Conservation (phyloP, 2,888 invertebrate genomes). For the Netelia fuscicornis region DNA sequence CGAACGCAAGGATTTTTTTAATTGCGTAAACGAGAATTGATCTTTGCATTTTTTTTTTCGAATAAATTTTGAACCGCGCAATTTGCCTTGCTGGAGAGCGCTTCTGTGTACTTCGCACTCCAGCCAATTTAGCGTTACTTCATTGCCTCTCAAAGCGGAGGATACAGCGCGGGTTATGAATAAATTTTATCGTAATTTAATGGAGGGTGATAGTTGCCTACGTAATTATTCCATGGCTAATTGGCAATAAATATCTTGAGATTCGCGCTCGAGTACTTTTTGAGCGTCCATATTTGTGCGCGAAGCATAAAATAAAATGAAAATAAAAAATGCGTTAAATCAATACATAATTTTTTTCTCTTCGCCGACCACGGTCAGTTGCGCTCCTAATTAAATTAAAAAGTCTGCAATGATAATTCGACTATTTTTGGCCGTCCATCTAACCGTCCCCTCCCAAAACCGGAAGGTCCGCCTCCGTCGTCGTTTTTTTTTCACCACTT, state of each 20-base stretch:
- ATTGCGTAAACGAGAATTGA: no score
- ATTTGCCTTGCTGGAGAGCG: background rate
- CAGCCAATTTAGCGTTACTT: background rate
- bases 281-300: background rate
- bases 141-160: background rate
- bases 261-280: conserved; percentile 40
- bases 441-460: background rate
- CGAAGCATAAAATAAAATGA: background rate
- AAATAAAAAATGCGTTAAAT: conserved; percentile 18
- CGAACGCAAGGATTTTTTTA: no score
- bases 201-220: conserved; percentile 31
- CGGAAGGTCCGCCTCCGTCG: background rate
- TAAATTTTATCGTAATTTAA: conserved; percentile 40
- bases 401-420: conserved; percentile 13
- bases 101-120: background rate
- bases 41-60: background rate
- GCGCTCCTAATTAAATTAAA: conserved; percentile 42
- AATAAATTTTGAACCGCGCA: background rate
- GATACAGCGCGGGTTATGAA: background rate
- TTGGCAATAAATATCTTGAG: conserved; percentile 46
- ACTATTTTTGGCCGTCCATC: background rate
- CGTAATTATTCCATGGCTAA: conserved; percentile 42
- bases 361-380: background rate
- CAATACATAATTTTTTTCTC: conserved; percentile 21
- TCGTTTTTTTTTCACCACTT: conserved; percentile 15